A percentile compares a stretch with the other conserved stretches of the same genome.
Conservation (phyloP, 2,113 vertebrate species). For the Grantiella picta region DNA sequence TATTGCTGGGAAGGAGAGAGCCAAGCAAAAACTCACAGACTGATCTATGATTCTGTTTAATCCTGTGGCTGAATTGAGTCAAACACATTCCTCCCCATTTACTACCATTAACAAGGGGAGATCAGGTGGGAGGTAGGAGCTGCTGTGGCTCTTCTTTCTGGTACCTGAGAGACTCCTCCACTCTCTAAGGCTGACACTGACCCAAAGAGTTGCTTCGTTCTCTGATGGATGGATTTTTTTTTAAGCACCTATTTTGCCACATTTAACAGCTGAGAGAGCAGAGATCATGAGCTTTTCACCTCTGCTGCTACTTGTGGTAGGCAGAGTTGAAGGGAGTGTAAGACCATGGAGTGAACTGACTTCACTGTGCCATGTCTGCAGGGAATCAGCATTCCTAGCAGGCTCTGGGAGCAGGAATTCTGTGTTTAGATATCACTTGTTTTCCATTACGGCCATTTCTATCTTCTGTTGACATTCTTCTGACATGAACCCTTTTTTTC, state of each 20-base stretch:
- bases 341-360: neutral
- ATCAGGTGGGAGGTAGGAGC: neutral
- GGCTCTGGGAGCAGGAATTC: neutral
- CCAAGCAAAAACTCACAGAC: neutral
- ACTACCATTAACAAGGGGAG: neutral
- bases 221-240: neutral
- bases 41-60: neutral
- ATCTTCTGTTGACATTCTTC: neutral
- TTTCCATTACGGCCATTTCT: neutral
- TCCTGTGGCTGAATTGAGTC: neutral
- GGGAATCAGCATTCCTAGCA: neutral
- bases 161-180: neutral
- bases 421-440: neutral
- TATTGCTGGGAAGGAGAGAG: neutral
- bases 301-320: neutral
- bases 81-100: neutral
- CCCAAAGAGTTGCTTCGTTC: neutral
- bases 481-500: neutral
- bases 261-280: neutral
- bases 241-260: neutral
- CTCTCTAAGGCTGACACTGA: neutral
- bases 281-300: neutral
- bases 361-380: neutral
- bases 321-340: neutral
- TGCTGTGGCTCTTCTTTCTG: neutral